Percentiles rank a stretch among this genome's conserved stretches.
Evolutionary conservation across 2,113 vertebrate species (phyloP).

Genomic region (Heptranchias perlo): DNA sequence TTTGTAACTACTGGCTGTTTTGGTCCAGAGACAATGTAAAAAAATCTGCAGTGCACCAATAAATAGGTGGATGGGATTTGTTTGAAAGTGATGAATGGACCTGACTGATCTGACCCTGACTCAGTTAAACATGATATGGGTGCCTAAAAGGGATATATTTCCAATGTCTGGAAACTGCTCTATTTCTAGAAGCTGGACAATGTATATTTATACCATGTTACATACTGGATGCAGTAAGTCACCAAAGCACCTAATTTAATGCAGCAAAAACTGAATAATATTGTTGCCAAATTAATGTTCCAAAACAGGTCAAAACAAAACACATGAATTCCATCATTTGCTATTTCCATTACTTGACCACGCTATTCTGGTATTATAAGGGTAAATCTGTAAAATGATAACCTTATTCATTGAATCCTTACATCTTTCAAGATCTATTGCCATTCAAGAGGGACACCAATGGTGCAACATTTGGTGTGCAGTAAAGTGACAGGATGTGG

Average conservation of each 20-base stretch:
- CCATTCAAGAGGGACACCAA: neutral
- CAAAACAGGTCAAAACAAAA: neutral
- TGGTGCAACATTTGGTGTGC: neutral
- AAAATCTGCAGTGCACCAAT: neutral
- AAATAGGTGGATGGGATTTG: neutral
- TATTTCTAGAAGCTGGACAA: constrained; percentile 21
- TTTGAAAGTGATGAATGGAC: neutral
- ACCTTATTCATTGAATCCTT: neutral
- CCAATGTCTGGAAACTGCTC: neutral
- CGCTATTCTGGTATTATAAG: neutral
- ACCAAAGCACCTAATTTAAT: neutral
- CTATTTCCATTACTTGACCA: neutral
- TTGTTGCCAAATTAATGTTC: neutral
- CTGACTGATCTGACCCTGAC: neutral
- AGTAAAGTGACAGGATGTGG: neutral
- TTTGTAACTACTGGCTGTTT: neutral
- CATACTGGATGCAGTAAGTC: neutral
- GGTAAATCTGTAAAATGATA: neutral
- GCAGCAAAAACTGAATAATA: neutral
- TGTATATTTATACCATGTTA: neutral
- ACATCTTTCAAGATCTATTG: neutral
- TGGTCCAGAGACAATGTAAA: neutral
- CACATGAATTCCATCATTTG: neutral
- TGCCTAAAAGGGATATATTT: constrained; percentile 8
- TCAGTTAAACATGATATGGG: constrained; percentile 12